Percentiles rank a stretch among this genome's conserved stretches.
Evolutionary conservation across 2,888 invertebrate species (phyloP).

Genomic region (Phrixothrix hirtus): DNA sequence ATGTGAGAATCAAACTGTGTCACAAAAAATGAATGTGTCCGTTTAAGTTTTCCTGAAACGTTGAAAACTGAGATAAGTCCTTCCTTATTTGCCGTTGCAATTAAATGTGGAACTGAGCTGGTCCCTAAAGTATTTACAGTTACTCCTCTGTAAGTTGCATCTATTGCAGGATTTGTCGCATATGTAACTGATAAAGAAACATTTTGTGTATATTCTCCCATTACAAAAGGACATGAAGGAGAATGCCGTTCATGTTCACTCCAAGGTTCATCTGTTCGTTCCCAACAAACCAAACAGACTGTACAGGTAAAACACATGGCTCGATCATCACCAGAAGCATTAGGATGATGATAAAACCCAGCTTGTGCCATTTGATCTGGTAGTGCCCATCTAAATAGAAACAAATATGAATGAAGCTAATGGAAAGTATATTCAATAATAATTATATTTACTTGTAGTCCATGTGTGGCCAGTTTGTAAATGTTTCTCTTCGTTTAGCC

Average conservation of each 20-base stretch:
- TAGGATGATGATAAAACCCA: constrained; percentile 94
- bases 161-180: constrained; percentile 76
- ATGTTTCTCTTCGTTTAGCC: constrained; percentile 86
- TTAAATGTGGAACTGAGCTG: constrained; percentile 54
- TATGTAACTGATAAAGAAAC: constrained; percentile 86
- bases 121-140: constrained; percentile 46
- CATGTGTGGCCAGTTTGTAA: constrained; percentile 95
- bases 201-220: constrained; percentile 94
- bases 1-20: constrained; percentile 55
- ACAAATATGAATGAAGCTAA: too few relatives aligned
- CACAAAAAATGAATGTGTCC: constrained; percentile 64
- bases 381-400: constrained; percentile 87
- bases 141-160: constrained; percentile 49
- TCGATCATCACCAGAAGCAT: constrained; percentile 85
- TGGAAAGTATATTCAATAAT: not conserved
- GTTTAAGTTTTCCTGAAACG: constrained; percentile 76
- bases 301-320: constrained; percentile 96
- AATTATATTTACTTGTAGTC: constrained; percentile 77
- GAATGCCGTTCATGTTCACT: constrained; percentile 95
- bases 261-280: constrained; percentile 96
- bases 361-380: constrained; percentile 97
- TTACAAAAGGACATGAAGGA: constrained; percentile 89
- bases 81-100: constrained; percentile 62
- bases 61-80: constrained; percentile 83
- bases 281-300: constrained; percentile 95